Base-by-base conservation (phyloP, 2,113 vertebrate species). In the Uropsilus gracilis region DNA sequence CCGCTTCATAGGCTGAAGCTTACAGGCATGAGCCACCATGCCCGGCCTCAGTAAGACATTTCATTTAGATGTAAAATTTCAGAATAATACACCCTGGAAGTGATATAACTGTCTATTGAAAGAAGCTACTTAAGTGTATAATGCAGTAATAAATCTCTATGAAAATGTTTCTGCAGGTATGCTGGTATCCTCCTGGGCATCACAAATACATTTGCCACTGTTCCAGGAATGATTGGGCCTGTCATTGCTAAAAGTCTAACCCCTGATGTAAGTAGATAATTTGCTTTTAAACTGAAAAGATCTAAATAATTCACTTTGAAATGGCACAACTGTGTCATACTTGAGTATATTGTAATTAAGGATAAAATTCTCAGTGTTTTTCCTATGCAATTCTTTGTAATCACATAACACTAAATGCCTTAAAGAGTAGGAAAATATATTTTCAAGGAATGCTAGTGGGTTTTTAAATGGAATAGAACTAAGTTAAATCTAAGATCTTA, bases 181-280 rank as follows among this genome's bases (percentile, higher is more conserved):
- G 99, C 99, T 63, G 99, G 99, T 22, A 99, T 99, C 94, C 99
- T 99, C 59, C 98, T 99, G 94, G 99, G 99, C 94, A 99, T 99
- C 98, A 99, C 99, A 97, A 99, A 99, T 98, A 98, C 99, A 42
- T 99, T 99, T 97, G 99, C 98, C 80, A 99, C 99, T 71, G 99
- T 99, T 73, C 99, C 99, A 68, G 99, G 99, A 86, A 99, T 99
- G 99, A 98, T 99, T 89, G 99, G 99, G 48, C 99, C 99, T 64
- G 98, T 99, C 95, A 99, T 99, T 93, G 99, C 99, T 57, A 99
- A 99, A 97, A 97, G 85, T 28, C 97, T 99, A 93, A 99, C 99
- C 89, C 98, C 97, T 69, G 96, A 99, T 46, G 99, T 99, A 98
- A 99, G 99, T 98, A 94, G 81, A 42, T 61, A 91, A 76, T 46